These are phyloP conservation scores for Enteromius treurensis DNA, from an alignment of 2,797 vertebrate species.

Conservation along the genomic window DNA sequence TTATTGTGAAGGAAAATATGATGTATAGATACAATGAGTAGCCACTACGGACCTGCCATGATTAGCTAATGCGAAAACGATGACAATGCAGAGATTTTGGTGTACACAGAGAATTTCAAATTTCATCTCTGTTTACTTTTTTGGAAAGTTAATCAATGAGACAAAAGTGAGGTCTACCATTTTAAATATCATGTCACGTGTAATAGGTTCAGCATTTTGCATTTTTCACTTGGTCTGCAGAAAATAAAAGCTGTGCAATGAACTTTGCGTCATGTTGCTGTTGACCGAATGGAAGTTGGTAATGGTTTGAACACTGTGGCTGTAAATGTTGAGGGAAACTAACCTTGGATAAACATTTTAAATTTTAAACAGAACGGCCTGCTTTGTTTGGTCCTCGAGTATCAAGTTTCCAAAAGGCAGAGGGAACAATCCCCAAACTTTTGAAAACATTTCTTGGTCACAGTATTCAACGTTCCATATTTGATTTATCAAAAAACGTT, in stretches of 20 bases:
- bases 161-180: background rate
- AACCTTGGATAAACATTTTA: background rate
- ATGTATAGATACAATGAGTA: conserved; percentile 9
- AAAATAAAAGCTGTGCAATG: background rate
- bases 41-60: conserved; percentile 15
- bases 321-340: background rate
- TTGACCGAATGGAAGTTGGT: background rate
- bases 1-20: conserved; percentile 24
- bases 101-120: background rate
- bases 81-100: background rate
- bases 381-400: background rate
- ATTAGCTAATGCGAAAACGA: background rate
- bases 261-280: background rate
- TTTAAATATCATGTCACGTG: background rate
- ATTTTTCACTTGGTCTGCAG: background rate
- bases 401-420: background rate
- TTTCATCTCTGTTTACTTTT: background rate
- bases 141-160: background rate
- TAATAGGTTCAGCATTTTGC: background rate
- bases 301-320: background rate
- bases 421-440: background rate
- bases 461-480: background rate
- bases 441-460: background rate
- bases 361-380: background rate
- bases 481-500: background rate